Conservation (phyloP, 2,797 vertebrate genomes). For the Galago senegalensis region DNA sequence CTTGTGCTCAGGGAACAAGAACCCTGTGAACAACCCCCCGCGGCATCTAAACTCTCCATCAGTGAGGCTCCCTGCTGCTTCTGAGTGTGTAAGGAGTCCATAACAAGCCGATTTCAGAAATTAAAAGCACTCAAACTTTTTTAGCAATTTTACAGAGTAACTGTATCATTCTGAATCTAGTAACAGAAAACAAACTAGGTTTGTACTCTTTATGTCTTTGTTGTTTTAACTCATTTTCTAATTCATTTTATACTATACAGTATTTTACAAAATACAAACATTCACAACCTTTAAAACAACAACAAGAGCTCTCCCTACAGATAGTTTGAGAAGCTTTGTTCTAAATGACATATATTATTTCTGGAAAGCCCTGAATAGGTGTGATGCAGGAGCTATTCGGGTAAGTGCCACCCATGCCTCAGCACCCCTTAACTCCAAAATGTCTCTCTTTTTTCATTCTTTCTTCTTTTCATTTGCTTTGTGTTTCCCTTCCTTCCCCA, state of each 20-base stretch:
- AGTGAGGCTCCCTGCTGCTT: background rate
- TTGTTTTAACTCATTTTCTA: background rate
- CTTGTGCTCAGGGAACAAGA: background rate
- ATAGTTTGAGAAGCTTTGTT: background rate
- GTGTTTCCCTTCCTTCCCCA: constrained; percentile 27
- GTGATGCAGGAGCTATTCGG: background rate
- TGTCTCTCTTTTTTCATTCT: background rate
- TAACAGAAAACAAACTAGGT: background rate
- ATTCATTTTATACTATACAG: background rate
- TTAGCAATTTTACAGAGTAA: background rate
- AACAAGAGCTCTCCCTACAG: background rate
- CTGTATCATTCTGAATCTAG: background rate
- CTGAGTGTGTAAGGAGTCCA: background rate
- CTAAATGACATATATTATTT: background rate
- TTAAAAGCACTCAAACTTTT: background rate
- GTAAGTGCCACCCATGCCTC: background rate
- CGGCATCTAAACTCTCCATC: background rate
- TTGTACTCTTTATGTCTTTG: background rate
- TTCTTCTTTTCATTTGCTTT: background rate
- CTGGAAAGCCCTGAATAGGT: background rate
- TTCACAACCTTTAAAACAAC: background rate
- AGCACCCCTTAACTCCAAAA: background rate
- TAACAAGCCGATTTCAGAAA: background rate
- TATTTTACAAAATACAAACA: constrained; percentile 50
- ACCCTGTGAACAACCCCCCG: background rate